Evolutionary conservation across 1,140 invertebrate species (phyloP).

Genomic region (Drosophila grimshawi): DNA sequence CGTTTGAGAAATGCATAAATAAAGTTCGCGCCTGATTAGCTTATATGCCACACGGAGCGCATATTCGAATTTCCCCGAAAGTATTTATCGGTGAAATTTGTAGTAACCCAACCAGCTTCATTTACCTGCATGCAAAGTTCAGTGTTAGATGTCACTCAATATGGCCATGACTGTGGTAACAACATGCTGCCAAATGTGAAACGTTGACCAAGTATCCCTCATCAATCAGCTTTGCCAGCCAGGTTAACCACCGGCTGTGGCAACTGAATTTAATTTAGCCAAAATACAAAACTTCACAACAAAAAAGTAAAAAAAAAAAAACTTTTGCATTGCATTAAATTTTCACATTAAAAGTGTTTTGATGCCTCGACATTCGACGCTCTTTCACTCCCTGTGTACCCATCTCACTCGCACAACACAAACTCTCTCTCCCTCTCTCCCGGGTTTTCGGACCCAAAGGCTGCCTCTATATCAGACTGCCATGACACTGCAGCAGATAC

Average conservation of each 20-base stretch:
- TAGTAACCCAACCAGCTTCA: not conserved
- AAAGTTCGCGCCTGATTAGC: conserved; percentile 36
- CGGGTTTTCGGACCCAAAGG: conserved; percentile 3
- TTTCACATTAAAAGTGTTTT: conserved; percentile 57
- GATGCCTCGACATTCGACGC: conserved; percentile 44
- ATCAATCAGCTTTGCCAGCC: conserved; percentile 61
- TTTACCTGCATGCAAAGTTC: conserved; percentile 61
- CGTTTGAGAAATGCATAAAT: conserved; percentile 34
- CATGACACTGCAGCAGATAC: conserved; percentile 27
- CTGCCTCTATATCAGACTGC: conserved; percentile 31
- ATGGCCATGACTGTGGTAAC: conserved; percentile 21
- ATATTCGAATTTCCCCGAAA: conserved; percentile 36
- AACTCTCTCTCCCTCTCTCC: conserved; percentile 4
- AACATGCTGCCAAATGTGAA: conserved; percentile 47
- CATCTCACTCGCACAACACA: not conserved
- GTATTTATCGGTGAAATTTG: conserved; percentile 42
- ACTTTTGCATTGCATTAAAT: conserved; percentile 42
- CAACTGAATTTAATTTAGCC: conserved; percentile 49
- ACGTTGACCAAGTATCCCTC: conserved; percentile 35
- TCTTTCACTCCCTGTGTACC: not conserved
- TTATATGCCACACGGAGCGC: conserved; percentile 2
- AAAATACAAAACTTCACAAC: conserved; percentile 1
- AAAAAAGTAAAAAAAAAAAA: not conserved
- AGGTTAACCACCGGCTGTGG: conserved; percentile 39
- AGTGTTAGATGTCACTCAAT: conserved; percentile 77